These are phyloP conservation scores for Meandrina meandrites DNA, from an alignment of 92 coral and sea anemone species.

Conservation along the genomic window DNA sequence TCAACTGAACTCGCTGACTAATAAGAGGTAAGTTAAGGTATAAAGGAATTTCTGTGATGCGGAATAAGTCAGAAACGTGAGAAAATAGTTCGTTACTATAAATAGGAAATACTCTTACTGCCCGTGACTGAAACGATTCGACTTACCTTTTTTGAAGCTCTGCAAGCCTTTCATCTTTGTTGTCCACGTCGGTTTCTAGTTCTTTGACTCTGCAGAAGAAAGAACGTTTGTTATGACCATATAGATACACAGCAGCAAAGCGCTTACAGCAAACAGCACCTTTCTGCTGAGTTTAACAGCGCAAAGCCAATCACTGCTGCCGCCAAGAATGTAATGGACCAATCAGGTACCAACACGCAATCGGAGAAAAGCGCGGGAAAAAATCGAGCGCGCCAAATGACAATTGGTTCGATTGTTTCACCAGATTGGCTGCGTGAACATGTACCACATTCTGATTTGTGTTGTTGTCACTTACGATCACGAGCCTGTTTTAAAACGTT, in stretches of 20 bases:
- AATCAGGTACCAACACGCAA: neutral
- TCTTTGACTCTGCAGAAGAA: constrained; percentile 63
- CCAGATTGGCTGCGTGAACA: neutral
- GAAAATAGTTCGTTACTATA: too few relatives aligned
- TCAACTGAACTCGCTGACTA: too few relatives aligned
- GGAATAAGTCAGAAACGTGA: too few relatives aligned
- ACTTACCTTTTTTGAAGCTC: constrained; percentile 79
- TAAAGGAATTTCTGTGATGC: too few relatives aligned
- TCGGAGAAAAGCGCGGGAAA: neutral
- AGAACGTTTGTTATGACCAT: neutral
- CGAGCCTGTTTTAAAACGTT: neutral
- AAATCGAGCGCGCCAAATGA: neutral
- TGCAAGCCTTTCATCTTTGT: constrained; percentile 71
- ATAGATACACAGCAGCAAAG: neutral
- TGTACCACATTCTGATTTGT: neutral
- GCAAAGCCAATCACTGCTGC: neutral
- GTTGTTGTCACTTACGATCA: neutral
- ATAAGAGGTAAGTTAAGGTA: too few relatives aligned
- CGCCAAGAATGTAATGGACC: neutral
- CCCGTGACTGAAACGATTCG: neutral
- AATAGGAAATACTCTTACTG: neutral
- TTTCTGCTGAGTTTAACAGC: neutral
- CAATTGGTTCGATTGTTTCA: neutral
- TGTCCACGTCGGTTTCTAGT: constrained; percentile 68
- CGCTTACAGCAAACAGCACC: neutral